Percentiles rank a stretch among this genome's conserved stretches.
phyloP scores from a whole-genome alignment of 2,888 invertebrate genomes.

The Tupiocoris notatus region DNA sequence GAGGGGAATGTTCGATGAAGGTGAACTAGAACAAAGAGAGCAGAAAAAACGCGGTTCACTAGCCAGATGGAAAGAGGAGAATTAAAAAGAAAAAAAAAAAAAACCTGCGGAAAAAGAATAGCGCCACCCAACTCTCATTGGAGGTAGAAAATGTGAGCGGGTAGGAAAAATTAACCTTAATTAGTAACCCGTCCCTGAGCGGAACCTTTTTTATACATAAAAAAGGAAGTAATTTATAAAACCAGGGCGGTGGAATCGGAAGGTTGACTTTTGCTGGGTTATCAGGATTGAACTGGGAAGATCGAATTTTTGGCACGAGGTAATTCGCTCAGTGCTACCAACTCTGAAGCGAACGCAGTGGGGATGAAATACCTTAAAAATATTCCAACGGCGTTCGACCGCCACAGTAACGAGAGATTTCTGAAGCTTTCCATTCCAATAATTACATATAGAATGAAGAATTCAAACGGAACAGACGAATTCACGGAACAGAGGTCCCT shows the following conservation, averaged over 20 bases:
- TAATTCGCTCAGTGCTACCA: too few species aligned
- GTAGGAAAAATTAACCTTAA: constrained; percentile 36
- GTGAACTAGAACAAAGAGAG: background rate
- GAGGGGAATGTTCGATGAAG: background rate
- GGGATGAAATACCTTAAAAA: background rate
- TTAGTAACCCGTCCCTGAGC: constrained; percentile 6
- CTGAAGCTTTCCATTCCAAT: background rate
- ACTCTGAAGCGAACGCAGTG: too few species aligned
- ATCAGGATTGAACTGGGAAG: background rate
- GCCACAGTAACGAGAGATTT: background rate
- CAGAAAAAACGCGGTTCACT: background rate
- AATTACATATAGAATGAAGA: too few species aligned
- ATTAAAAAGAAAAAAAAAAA: background rate
- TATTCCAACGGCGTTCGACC: background rate
- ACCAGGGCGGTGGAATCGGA: background rate
- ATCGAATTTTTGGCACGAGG: background rate
- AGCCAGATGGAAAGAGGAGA: background rate
- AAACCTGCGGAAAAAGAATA: constrained; percentile 5
- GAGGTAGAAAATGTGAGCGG: background rate
- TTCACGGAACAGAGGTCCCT: too few species aligned
- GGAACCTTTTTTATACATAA: background rate
- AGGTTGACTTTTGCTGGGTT: background rate
- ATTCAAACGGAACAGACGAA: too few species aligned
- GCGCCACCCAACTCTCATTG: too few species aligned
- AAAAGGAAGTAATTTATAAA: constrained; percentile 24